Evolutionary conservation across 2,113 vertebrate species (phyloP).

Genomic region (Vulpes lagopus): DNA sequence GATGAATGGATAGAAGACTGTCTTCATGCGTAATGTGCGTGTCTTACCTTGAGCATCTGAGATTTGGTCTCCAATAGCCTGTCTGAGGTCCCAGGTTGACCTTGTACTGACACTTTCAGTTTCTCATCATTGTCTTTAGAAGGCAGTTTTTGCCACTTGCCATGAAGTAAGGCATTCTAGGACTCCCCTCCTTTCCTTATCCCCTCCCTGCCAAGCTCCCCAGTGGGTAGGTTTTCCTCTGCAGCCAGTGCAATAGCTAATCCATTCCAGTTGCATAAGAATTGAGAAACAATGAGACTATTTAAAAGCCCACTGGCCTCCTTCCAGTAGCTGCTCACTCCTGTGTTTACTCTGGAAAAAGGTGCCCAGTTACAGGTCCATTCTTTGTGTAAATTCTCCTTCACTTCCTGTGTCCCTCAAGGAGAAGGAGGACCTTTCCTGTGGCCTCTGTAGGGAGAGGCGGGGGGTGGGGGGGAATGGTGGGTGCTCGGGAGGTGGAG

Average conservation of each 20-base stretch:
- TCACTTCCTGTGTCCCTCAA: background rate
- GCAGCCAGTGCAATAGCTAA: background rate
- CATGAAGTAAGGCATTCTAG: background rate
- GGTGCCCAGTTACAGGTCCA: background rate
- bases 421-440: background rate
- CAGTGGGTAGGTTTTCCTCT: background rate
- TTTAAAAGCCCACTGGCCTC: conserved; percentile 52
- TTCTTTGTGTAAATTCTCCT: conserved; percentile 31
- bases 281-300: conserved; percentile 70
- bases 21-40: background rate
- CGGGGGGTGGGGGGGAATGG: no score
- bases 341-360: conserved; percentile 60
- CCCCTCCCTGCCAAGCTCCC: background rate
- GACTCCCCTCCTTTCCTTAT: background rate
- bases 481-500: background rate
- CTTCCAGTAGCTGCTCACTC: conserved; percentile 6
- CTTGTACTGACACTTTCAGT: background rate
- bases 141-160: background rate
- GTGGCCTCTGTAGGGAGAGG: background rate
- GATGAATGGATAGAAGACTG: background rate
- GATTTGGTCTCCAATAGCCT: background rate
- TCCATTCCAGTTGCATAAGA: conserved; percentile 50
- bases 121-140: background rate
- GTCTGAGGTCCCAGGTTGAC: background rate
- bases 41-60: background rate